phyloP scores from a whole-genome alignment of 1,140 invertebrate genomes.

The Dendroctonus valens region DNA sequence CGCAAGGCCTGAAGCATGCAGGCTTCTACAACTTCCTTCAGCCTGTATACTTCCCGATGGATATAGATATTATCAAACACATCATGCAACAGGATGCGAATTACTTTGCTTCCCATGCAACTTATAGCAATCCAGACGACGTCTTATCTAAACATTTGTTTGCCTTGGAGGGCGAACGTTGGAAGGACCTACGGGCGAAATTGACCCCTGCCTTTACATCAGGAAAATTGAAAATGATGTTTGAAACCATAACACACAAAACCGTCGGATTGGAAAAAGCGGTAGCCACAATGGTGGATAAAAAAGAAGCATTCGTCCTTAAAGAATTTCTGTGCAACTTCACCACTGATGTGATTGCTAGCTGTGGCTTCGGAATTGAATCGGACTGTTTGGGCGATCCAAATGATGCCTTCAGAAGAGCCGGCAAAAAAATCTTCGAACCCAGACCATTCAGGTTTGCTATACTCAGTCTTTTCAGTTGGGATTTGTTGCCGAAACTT shows the following conservation, averaged over 20 bases:
- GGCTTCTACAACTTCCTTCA: conserved; percentile 22
- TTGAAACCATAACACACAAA: conserved; percentile 30
- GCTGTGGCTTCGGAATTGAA: conserved; percentile 60
- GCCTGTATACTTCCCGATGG: conserved; percentile 40
- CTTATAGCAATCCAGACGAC: conserved; percentile 44
- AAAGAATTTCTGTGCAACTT: conserved; percentile 55
- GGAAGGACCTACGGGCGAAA: conserved; percentile 51
- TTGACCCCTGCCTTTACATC: conserved; percentile 55
- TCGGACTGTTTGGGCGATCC: conserved; percentile 39
- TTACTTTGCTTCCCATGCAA: conserved; percentile 52
- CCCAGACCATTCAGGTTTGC: conserved; percentile 5
- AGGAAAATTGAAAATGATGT: conserved; percentile 44
- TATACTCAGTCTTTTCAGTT: neutral
- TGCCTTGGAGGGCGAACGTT: conserved; percentile 48
- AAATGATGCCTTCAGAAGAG: conserved; percentile 52
- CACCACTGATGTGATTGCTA: conserved; percentile 64
- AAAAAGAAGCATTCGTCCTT: neutral
- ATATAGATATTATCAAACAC: conserved; percentile 53
- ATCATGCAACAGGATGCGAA: conserved; percentile 55
- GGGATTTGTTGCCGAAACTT: conserved; percentile 36
- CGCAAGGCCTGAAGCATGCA: conserved; percentile 6
- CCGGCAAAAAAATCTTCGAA: conserved; percentile 40
- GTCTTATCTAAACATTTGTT: conserved; percentile 53
- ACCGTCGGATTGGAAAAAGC: conserved; percentile 15
- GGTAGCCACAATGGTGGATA: conserved; percentile 33